Base-by-base conservation (phyloP, 2,797 vertebrate species). In the Lophotriccus pileatus region DNA sequence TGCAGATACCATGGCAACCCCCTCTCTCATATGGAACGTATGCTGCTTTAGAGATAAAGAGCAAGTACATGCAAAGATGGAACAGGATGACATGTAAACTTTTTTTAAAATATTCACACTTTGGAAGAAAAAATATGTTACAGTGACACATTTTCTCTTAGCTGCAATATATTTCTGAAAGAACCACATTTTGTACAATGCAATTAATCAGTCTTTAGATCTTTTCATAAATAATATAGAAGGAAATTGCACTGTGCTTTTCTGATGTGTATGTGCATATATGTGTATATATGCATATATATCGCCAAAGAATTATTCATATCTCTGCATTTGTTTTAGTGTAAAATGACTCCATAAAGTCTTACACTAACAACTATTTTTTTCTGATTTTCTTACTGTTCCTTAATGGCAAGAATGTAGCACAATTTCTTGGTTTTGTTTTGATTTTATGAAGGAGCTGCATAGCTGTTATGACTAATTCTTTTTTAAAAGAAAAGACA, bases 41-140 rank as follows among this genome's bases (percentile, higher is more conserved):
- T 96, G 96, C 93, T 96, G 90, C 96, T 95, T 97, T 96, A 93
- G 96, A 97, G 97, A 97, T 97, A 97, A 97, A 97, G 93, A 96
- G 90, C 87, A 95, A 87, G 56, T 89, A 92, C 94, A 93, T 90
- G 87, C 93, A 95, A 95, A 97, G 95, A 96, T 97, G 94, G 91
- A 97, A 95, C 89, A 93, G 73, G 84, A 87, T 93, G 93, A 79
- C 90, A 89, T 82, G 93, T 85, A 96, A 97, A 97, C 95, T 95
- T 95, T 96, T 85, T 89, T 90, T 90, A 41, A 47, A 56, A 75
- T 88, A 90, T 88, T 79, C 86, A 43, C 39, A 91, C 44, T 89
- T 84, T 84, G 87, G 32, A 78, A 0, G 12, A 80, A 94, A 94
- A 96, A 82, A 89, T 89, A 53, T 62, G 63, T 75, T 85, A 41